phyloP scores from a whole-genome alignment of 2,113 vertebrate genomes.

The Sitta europaea region DNA sequence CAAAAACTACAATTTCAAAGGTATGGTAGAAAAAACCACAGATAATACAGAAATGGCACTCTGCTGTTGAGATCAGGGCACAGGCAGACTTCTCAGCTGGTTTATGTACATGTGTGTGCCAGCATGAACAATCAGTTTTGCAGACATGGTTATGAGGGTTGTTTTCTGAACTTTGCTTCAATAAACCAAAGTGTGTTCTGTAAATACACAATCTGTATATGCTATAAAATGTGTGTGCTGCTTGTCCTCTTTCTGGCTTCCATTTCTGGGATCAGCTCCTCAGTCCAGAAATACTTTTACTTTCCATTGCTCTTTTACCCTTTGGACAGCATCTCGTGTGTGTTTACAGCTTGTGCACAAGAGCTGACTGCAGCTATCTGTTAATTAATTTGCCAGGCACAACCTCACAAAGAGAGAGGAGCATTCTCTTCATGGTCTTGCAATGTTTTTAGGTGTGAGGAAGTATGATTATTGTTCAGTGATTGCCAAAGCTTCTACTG shows the following conservation, averaged over 20 bases:
- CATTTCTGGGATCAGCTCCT: not conserved
- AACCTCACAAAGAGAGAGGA: not conserved
- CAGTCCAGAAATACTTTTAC: not conserved
- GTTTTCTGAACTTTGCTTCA: constrained; percentile 9
- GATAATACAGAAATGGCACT: not conserved
- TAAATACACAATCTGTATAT: not conserved
- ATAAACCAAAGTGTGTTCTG: not conserved
- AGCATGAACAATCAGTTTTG: not conserved
- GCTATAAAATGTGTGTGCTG: not conserved
- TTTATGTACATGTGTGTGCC: not conserved
- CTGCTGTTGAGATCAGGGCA: not conserved
- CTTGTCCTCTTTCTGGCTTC: not conserved
- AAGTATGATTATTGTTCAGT: not conserved
- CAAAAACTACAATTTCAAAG: not conserved
- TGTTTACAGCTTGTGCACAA: not conserved
- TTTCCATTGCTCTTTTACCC: not conserved
- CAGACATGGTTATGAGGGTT: not conserved
- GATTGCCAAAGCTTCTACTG: not conserved
- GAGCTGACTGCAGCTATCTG: not conserved
- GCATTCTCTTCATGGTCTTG: not conserved
- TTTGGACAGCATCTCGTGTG: not conserved
- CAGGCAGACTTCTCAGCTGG: not conserved
- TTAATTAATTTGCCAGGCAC: not conserved
- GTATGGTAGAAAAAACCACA: not conserved
- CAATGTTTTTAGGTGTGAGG: not conserved